Evolutionary conservation across 2,113 vertebrate species (phyloP).

Genomic region (Muntiacus reevesi): DNA sequence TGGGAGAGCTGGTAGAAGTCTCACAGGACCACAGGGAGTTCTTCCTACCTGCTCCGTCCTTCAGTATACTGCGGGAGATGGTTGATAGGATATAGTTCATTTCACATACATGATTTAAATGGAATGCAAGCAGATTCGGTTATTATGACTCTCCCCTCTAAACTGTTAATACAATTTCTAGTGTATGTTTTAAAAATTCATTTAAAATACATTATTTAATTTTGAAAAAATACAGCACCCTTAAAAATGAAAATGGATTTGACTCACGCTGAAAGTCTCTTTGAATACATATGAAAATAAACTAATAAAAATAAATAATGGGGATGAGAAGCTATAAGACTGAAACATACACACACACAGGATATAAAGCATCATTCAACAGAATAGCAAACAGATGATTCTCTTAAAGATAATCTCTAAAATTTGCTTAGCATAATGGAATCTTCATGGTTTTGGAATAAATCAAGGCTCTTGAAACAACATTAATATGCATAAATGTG

Average conservation of each 20-base stretch:
- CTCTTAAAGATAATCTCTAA: constrained; percentile 13
- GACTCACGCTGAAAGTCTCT: neutral
- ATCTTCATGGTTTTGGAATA: constrained; percentile 25
- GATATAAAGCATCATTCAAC: neutral
- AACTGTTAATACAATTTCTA: neutral
- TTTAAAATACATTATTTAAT: constrained; percentile 9
- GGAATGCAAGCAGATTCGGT: neutral
- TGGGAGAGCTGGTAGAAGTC: neutral
- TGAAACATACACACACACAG: neutral
- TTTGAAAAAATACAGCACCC: neutral
- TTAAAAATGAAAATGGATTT: constrained; percentile 25
- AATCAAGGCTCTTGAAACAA: neutral
- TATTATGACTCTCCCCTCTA: neutral
- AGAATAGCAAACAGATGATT: neutral
- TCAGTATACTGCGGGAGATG: neutral
- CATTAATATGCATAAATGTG: neutral
- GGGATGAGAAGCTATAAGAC: neutral
- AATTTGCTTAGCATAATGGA: neutral
- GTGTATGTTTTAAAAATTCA: neutral
- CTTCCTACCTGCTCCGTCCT: neutral
- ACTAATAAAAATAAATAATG: constrained; percentile 12
- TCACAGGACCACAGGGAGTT: neutral
- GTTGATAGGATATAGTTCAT: neutral
- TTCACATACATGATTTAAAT: neutral
- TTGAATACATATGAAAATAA: constrained; percentile 17